These are phyloP conservation scores for Sebastes glaucus DNA, from an alignment of 2,797 vertebrate genomes.

Conservation along the genomic window DNA sequence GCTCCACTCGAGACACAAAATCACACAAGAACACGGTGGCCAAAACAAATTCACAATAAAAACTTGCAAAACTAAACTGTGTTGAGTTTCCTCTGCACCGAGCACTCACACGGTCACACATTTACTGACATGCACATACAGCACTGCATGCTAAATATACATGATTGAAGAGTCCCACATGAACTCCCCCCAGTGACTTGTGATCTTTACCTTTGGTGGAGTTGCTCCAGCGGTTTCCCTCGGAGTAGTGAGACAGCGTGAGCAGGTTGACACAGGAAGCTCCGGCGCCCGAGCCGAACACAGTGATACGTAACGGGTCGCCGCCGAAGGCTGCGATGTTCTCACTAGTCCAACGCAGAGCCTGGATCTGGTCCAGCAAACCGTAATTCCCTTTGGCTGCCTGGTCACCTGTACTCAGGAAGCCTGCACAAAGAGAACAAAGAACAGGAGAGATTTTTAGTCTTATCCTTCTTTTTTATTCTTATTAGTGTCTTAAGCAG, in stretches of 20 bases:
- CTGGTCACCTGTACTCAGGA: slow-evolving; percentile 98
- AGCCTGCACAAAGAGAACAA: slow-evolving; percentile 82
- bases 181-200: background rate
- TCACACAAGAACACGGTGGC: background rate
- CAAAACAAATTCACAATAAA: background rate
- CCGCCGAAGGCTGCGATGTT: slow-evolving; percentile 99
- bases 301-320: slow-evolving; percentile 97
- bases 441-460: slow-evolving; percentile 6
- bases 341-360: slow-evolving; percentile 98
- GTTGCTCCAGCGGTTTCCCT: slow-evolving; percentile 99
- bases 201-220: slow-evolving; percentile 95
- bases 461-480: background rate
- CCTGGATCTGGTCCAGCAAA: slow-evolving; percentile 96
- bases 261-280: slow-evolving; percentile 98
- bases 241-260: slow-evolving; percentile 99
- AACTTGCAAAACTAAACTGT: background rate
- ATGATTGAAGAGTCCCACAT: background rate
- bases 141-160: background rate
- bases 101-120: background rate
- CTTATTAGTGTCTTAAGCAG: background rate
- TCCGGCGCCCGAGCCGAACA: slow-evolving; percentile 98
- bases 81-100: background rate
- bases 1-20: background rate
- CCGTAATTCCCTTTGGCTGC: slow-evolving; percentile 99
- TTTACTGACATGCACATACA: background rate